Conservation (phyloP, 2,113 vertebrate genomes). For the Deroptyus accipitrinus region DNA sequence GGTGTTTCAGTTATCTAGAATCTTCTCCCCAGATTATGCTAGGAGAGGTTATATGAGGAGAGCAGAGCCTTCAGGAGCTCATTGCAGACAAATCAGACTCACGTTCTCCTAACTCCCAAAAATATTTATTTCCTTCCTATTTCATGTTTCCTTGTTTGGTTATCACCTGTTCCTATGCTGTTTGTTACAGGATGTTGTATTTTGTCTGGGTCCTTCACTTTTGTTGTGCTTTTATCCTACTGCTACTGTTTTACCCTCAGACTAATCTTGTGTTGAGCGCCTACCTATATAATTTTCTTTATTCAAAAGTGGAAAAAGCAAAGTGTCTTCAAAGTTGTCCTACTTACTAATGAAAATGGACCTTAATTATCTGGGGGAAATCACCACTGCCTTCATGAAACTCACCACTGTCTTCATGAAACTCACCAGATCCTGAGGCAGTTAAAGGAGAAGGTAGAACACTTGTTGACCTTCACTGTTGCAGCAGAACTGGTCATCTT, state of each 20-base stretch:
- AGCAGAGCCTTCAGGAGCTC: background rate
- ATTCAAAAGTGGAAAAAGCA: background rate
- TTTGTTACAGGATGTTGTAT: background rate
- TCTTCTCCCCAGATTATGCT: background rate
- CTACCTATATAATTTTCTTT: background rate
- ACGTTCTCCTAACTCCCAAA: background rate
- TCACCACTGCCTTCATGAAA: too few relatives aligned
- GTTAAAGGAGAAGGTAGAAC: background rate
- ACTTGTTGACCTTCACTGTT: background rate
- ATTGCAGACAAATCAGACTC: background rate
- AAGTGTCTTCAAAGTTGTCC: background rate
- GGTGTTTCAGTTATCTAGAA: background rate
- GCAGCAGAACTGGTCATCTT: background rate
- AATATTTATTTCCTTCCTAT: background rate
- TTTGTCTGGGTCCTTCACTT: background rate
- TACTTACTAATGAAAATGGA: background rate
- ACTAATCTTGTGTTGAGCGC: background rate
- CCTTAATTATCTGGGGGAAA: background rate
- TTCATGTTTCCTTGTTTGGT: background rate
- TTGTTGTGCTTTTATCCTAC: background rate
- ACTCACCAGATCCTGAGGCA: background rate
- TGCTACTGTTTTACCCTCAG: accelerated
- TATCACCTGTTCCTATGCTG: background rate
- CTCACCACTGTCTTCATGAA: background rate
- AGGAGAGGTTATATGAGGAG: background rate